Evolutionary conservation across 2,888 invertebrate genomes (phyloP).

Genomic region (Synergus japonicus): DNA sequence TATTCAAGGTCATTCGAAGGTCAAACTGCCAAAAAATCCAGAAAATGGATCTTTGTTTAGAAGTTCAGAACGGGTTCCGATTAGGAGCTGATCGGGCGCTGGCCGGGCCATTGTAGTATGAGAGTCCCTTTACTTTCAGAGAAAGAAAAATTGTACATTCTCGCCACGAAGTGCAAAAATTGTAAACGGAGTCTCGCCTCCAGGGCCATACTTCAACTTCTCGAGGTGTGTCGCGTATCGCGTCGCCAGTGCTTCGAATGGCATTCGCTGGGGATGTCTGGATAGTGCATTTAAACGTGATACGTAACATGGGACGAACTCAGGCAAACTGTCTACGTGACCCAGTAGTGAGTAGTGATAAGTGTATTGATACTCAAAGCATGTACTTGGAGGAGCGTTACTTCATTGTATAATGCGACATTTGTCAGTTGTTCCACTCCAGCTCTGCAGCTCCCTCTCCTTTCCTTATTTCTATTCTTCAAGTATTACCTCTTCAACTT

Average conservation of each 20-base stretch:
- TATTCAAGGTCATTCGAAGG: no score
- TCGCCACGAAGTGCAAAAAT: conserved; percentile 2
- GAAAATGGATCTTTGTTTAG: no score
- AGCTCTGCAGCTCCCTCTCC: not conserved
- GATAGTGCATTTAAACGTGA: conserved; percentile 47
- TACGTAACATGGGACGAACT: conserved; percentile 47
- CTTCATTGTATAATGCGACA: conserved; percentile 56
- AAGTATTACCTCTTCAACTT: not conserved
- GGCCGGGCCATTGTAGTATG: not conserved
- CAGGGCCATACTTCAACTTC: not conserved
- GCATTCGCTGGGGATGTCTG: conserved; percentile 51
- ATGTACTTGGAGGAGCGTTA: conserved; percentile 50
- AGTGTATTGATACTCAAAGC: conserved; percentile 53
- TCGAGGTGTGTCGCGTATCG: conserved; percentile 14
- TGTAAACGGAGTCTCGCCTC: conserved; percentile 13
- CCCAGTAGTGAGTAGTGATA: conserved; percentile 53
- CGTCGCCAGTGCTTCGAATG: conserved; percentile 42
- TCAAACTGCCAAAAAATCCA: no score
- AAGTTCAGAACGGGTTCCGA: no score
- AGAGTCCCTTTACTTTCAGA: not conserved
- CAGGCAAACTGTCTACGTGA: conserved; percentile 55
- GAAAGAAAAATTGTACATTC: conserved; percentile 18
- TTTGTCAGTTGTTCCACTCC: conserved; percentile 44
- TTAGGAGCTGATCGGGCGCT: no score
- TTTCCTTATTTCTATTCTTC: not conserved